phyloP scores from a whole-genome alignment of 2,888 invertebrate genomes.

The Coelinius sp. region DNA sequence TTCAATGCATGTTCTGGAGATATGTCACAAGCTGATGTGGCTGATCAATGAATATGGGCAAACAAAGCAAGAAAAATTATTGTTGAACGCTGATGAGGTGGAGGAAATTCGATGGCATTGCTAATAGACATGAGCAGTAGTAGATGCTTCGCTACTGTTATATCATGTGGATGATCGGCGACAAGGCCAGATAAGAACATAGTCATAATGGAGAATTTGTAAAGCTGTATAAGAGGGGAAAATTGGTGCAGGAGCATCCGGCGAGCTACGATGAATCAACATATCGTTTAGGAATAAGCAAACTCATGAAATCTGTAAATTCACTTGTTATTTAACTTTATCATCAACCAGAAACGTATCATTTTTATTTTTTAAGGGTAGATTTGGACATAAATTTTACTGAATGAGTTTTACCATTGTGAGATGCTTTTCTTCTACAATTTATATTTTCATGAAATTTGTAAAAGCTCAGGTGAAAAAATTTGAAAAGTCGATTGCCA shows the following conservation, averaged over 20 bases:
- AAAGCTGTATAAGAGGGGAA: conserved; percentile 13
- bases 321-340: neutral
- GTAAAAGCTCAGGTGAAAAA: too few species aligned
- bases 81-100: neutral
- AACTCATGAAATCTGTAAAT: conserved; percentile 20
- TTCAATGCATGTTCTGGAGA: neutral
- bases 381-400: neutral
- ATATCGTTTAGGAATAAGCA: conserved; percentile 58
- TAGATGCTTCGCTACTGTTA: neutral
- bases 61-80: too few species aligned
- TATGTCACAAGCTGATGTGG: too few species aligned
- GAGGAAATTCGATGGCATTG: neutral
- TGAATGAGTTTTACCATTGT: too few species aligned
- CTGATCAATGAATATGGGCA: neutral
- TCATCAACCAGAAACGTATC: neutral
- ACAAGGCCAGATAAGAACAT: neutral
- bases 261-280: conserved; percentile 57
- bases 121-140: neutral
- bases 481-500: too few species aligned
- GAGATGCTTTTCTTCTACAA: too few species aligned
- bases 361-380: neutral
- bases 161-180: neutral
- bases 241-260: conserved; percentile 25
- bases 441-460: too few species aligned
- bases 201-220: conserved; percentile 3